Evolutionary conservation across 2,797 vertebrate species (phyloP).

Genomic region (Chrosomus eos): DNA sequence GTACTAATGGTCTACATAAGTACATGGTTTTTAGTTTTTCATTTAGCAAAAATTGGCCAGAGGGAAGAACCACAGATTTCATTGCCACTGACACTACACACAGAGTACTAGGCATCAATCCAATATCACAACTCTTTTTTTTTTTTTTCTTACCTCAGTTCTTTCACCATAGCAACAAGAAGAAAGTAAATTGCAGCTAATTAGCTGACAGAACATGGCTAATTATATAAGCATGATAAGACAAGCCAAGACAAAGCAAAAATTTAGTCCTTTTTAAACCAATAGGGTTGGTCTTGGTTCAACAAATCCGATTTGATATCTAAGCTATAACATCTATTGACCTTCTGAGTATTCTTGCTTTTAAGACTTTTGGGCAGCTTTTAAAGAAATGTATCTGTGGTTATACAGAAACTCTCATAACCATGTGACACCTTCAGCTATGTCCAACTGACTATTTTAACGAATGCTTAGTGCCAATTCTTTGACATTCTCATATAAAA

Average conservation of each 20-base stretch:
- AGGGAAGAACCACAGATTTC: slow-evolving; percentile 9
- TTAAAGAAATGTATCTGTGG: neutral
- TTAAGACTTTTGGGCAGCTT: neutral
- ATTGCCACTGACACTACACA: slow-evolving; percentile 28
- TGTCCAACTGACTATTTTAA: neutral
- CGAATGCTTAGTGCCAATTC: neutral
- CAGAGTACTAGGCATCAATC: slow-evolving; percentile 14
- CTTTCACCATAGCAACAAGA: slow-evolving; percentile 77
- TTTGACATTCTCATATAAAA: slow-evolving; percentile 22
- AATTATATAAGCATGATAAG: slow-evolving; percentile 28
- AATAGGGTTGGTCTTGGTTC: neutral
- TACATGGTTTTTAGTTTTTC: slow-evolving; percentile 1
- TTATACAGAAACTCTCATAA: neutral
- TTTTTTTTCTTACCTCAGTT: slow-evolving; percentile 13
- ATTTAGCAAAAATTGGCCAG: neutral
- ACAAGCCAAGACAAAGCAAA: slow-evolving; percentile 57
- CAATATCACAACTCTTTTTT: slow-evolving; percentile 28
- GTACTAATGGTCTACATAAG: slow-evolving; percentile 4
- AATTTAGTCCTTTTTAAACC: slow-evolving; percentile 27
- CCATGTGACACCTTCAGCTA: slow-evolving; percentile 2
- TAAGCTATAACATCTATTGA: slow-evolving; percentile 11
- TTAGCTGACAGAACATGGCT: slow-evolving; percentile 68
- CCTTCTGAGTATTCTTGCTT: neutral
- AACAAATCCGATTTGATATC: neutral
- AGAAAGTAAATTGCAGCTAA: slow-evolving; percentile 66